Base-by-base conservation (phyloP, 2,797 vertebrate genomes). In the Sebastes matsubarae region DNA sequence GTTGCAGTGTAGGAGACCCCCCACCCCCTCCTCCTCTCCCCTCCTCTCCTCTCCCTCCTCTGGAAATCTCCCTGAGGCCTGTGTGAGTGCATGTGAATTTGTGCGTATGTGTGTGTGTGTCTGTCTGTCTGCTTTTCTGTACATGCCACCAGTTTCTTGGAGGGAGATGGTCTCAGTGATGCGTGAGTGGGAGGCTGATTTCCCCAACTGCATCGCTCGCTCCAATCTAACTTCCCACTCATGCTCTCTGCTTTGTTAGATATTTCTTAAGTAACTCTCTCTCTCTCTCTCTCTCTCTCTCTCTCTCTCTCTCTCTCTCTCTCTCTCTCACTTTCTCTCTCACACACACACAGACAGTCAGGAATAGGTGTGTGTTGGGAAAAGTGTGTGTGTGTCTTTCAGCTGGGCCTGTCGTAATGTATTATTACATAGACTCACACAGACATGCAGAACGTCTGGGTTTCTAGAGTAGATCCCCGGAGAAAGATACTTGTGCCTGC, bases 391-490 rank as follows among this genome's bases (percentile, higher is more conserved):
- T 27, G 24, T 64, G 70, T 46, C 67, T 34, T 81, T 87, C 70
- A 78, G 67, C 79, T 29, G 54, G 75, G 75, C 70, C 82, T 87
- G 85, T 84, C 58, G 60, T 81, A 84, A 89, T 87, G 81, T 88
- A 89, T 93, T 89, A 90, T 91, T 87, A 81, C 72, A 27, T 83
- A 84, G 83, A 84, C 80, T 77, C 82, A 75, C 79, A 68, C 81
- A 89, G 93, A 89, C 91, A 87, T 87, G 88, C 89, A 90, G 84
- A 90, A 80, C 57, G 92, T 93, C 94, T 94, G 92, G 91, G 86
- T 93, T 95, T 94, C 92, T 95, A 81, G 92, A 95, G 87, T 92
- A 93, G 89, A 91, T 95, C 95, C 90, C 94, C 60, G 77, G 92
- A 92, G 93, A 81, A 89, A 78, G 82, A 86, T 71, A 67, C 79